A percentile compares a stretch with the other conserved stretches of the same genome.
Evolutionary conservation across 2,797 vertebrate species (phyloP).

Genomic region (Melanotaenia trifasciata): DNA sequence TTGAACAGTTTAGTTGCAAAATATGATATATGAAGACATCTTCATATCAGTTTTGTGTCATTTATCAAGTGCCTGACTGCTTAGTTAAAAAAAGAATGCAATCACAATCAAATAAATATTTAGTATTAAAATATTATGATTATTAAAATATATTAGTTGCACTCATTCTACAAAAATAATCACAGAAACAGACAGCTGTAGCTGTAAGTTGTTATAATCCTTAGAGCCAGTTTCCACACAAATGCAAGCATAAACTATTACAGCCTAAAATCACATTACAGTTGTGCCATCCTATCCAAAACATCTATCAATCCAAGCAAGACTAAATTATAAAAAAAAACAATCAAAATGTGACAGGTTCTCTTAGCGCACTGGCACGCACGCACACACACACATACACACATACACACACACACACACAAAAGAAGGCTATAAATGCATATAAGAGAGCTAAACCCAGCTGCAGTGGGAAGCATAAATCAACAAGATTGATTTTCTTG

Average conservation of each 20-base stretch:
- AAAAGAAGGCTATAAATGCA: conserved; percentile 38
- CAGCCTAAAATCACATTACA: conserved; percentile 9
- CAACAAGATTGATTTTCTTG: conserved; percentile 52
- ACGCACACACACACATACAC: conserved; percentile 12
- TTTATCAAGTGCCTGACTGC: background rate
- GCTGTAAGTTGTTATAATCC: background rate
- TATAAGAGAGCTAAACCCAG: conserved; percentile 38
- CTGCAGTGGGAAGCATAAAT: conserved; percentile 54
- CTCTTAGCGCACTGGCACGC: background rate
- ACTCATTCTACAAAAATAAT: background rate
- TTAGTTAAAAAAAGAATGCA: background rate
- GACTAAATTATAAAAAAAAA: conserved; percentile 38
- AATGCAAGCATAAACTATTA: background rate
- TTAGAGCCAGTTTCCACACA: conserved; percentile 11
- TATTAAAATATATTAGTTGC: background rate
- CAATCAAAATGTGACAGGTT: conserved; percentile 52
- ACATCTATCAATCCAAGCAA: conserved; percentile 22
- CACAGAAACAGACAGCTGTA: background rate
- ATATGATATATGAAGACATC: background rate
- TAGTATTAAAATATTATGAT: background rate
- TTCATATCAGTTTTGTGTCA: background rate
- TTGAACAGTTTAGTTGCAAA: background rate
- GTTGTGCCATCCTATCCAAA: conserved; percentile 17
- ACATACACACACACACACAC: conserved; percentile 13
- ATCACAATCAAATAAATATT: background rate